phyloP scores from a whole-genome alignment of 2,888 invertebrate genomes.

The Apotomis capreana region DNA sequence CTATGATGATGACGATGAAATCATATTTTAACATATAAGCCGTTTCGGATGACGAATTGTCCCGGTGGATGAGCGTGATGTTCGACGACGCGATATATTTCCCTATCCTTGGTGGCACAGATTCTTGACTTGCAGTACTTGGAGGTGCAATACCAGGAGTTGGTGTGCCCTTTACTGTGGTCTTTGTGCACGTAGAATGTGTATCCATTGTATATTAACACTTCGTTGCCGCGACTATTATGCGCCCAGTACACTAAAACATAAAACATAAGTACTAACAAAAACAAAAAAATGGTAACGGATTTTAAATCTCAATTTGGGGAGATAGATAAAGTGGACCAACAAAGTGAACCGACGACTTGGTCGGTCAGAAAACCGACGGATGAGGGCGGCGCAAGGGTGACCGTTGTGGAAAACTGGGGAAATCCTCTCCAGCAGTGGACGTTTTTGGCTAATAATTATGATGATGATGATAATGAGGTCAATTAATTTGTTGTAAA shows the following conservation, averaged over 20 bases:
- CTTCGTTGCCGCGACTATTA: conserved; percentile 13
- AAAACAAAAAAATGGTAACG: too few relatives aligned
- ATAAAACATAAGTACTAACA: not conserved
- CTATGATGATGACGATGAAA: not conserved
- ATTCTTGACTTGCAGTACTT: conserved; percentile 14
- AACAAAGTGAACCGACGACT: too few relatives aligned
- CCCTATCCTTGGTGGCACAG: conserved; percentile 1
- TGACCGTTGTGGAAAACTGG: too few relatives aligned
- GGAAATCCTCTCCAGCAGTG: too few relatives aligned
- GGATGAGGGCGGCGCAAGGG: too few relatives aligned
- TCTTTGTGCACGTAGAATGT: conserved; percentile 3
- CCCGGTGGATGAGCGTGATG: not conserved
- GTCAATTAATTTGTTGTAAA: too few relatives aligned
- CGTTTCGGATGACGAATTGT: conserved; percentile 3
- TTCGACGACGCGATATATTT: not conserved
- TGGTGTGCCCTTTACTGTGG: not conserved
- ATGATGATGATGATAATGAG: too few relatives aligned
- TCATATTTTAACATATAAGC: conserved; percentile 1
- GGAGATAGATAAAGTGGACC: too few relatives aligned
- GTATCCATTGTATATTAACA: conserved; percentile 11
- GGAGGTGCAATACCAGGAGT: conserved; percentile 13
- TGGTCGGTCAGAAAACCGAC: too few relatives aligned
- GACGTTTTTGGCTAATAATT: too few relatives aligned
- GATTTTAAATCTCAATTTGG: too few relatives aligned
- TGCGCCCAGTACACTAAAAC: conserved; percentile 1